Evolutionary conservation across 2,888 invertebrate genomes (phyloP), one percentile per base, ranked within the genome.

Genomic region (Autographa pulchrina): DNA sequence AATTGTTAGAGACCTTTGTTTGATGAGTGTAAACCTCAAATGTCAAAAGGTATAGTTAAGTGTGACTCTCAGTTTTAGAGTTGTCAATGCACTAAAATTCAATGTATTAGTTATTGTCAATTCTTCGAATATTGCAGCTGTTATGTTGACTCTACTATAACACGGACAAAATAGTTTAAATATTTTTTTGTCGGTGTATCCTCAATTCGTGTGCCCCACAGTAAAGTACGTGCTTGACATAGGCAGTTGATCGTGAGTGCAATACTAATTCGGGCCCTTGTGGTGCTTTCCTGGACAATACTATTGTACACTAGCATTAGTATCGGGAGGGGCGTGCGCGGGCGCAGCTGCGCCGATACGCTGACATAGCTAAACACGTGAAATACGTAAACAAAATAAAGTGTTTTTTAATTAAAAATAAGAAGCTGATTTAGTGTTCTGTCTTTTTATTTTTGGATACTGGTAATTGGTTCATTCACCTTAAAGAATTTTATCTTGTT

Each of bases 241-340:
- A 77, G 74, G 73, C 75, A 65, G 70, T 63, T 72, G 70, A 81
- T 85, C 92, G 89, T 84, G 90, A 75, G 74, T 88, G 89, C 85
- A 88, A 92, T 93, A 92, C 90, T 88, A 93, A 94, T 93, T 88
- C 70, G 74, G 86, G 76, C 88, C 92, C 91, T 91, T 89, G 88
- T 84, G 78, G 77, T 83, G 88, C 89, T 91, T 92, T 93, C 93
- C 93, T 92, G 94, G 89, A 89, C 87, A 83, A 78, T 81, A 78
- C 88, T 89, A 89, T 87, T 88, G 89, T 85, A 82, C 77, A 83
- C 88, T 88, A 88, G 88, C 89, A 85, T 89, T 91, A 94, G 94
- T 92, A 83, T 88, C 86, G 87, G 90, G 90, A 88, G 87, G 87
- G 87, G 89, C 89, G 83, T 86, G 91, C 91, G 91, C 80, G 72